Percentiles rank a stretch among this genome's conserved stretches.
These are phyloP conservation scores for Hyaena hyaena DNA, from an alignment of 2,113 vertebrate genomes.

Conservation along the genomic window DNA sequence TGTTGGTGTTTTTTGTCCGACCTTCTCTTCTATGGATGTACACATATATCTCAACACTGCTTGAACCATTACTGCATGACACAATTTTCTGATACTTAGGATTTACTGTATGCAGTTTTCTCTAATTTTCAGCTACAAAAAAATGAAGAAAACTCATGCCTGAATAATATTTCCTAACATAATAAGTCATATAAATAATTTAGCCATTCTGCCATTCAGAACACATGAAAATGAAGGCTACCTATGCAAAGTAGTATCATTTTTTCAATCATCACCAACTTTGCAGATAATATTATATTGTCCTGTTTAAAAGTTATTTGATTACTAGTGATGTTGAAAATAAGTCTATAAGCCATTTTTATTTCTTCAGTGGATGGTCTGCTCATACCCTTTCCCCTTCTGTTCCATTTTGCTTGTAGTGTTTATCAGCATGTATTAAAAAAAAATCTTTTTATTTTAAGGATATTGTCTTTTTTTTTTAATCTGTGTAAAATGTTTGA, in stretches of 20 bases:
- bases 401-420: neutral
- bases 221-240: neutral
- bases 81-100: neutral
- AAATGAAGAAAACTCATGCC: neutral
- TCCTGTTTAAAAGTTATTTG: conserved; percentile 26
- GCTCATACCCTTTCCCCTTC: neutral
- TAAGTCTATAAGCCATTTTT: conserved; percentile 6
- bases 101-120: conserved; percentile 10
- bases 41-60: neutral
- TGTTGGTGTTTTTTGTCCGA: neutral
- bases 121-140: conserved; percentile 50
- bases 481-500: conserved; percentile 35
- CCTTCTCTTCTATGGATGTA: neutral
- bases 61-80: neutral
- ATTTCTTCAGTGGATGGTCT: neutral
- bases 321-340: conserved; percentile 1
- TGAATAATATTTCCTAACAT: neutral
- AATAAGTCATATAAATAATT: conserved; percentile 36
- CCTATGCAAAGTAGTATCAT: neutral
- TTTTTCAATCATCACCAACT: conserved; percentile 1
- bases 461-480: neutral
- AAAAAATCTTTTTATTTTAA: neutral
- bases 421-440: conserved; percentile 19
- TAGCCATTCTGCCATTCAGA: neutral
- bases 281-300: neutral